Evolutionary conservation across 2,888 invertebrate genomes (phyloP), one percentile per base, ranked within the genome.

Genomic region (Silvanus unidentatus): DNA sequence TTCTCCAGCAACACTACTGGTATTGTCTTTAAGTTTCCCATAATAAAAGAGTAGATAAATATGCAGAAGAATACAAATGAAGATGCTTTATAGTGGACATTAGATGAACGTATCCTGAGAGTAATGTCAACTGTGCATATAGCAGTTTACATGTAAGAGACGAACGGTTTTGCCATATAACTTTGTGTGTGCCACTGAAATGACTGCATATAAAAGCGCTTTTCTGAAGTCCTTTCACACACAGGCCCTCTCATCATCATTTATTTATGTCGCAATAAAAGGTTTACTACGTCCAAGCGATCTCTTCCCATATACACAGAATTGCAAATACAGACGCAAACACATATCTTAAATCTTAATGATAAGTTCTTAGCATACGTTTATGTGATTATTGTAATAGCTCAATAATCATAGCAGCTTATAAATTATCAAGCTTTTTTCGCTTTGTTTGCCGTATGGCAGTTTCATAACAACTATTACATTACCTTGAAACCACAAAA

Each of bases 291-390:
- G 42, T 36, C 40, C 41, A 37, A 9, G 43, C 41, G 43, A 45
- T 47, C 47, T 49, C 37, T 45, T 40, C 42, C n/a, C n/a, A n/a
- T n/a, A n/a, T n/a, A n/a, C n/a, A n/a, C 44, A 44, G 43, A 45
- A 40, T 39, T 38, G 34, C 44, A 43, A 42, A 46, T 48, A 42
- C 42, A 46, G 37, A 43, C 32, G 45, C 44, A 37, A 4, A 12
- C n/a, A 39, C 44, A 35, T 52, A 54, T 54, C 52, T 54, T 45
- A 42, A 52, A 54, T 54, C 52, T 54, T 52, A 52, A 54, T 54
- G 47, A 44, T 39, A 52, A 42, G 49, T 49, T 52, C 49, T 49
- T 44, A 50, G 43, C 49, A 45, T 49, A 44, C 45, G 43, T 50
- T 49, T 48, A 51, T 44, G 49, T 50, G 42, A 48, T 54, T 54